Evolutionary conservation across 2,888 invertebrate species (phyloP), one percentile per base, ranked within the genome.

Genomic region (Ariolimax columbianus): DNA sequence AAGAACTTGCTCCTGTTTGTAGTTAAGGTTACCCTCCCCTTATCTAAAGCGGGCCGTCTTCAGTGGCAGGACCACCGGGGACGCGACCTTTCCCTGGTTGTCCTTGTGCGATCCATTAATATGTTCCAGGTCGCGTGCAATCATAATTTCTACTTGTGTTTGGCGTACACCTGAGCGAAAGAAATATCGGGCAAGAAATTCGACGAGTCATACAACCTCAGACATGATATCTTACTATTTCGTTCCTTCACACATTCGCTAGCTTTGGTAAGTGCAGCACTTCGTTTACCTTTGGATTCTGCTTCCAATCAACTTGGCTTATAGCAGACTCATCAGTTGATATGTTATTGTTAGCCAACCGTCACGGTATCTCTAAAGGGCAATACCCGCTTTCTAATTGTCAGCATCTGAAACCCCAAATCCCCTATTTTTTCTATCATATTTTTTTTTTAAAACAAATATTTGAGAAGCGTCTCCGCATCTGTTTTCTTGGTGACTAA

Each of bases 321-420:
- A 51, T 17, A 11, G 43, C 51, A 33, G 33, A 17, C 75, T 47
- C 47, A 47, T n/a, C 51, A 1, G 7, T 30, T 47, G 75, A 43
- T 77, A 51, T 77, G 75, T 51, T 77, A 66, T 33, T 33, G 30
- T 66, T 30, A 77, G 11, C 75, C 47, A 47, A 17, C 30, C 51
- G 33, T 73, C n/a, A 26, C 43, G 40, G 19, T 43, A 40, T 73
- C 73, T 77, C 17, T 30, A 77, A 77, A 77, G 75, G 75, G 51
- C 75, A 77, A 47, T 17, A 30, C 47, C 75, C n/a, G 14, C 33
- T 2, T 3, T 77, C 51, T 51, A 19, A 47, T 77, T 33, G 11
- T 77, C 33, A 77, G 51, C 75, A 30, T 47, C 75, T 77, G 51
- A 77, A 77, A 47, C 7, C 51, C n/a, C 75, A 73, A 73, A 38